Percentiles rank a stretch among this genome's conserved stretches.
Conservation (phyloP, 2,113 vertebrate genomes). For the Gymnorhina tibicen region DNA sequence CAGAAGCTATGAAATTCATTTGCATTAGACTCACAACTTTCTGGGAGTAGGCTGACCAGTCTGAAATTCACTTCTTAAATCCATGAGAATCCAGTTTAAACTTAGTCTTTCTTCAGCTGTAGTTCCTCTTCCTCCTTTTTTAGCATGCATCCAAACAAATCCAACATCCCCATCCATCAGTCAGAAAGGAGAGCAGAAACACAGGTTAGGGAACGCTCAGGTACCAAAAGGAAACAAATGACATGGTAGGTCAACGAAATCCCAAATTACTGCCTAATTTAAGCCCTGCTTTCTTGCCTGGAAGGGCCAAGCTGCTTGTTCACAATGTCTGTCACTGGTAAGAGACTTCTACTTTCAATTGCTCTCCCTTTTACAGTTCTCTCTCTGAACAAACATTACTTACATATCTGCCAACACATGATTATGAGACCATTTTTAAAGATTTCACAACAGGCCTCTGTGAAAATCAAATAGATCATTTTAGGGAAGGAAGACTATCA, state of each 20-base stretch:
- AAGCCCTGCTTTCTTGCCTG: not conserved
- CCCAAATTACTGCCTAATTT: not conserved
- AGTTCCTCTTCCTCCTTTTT: not conserved
- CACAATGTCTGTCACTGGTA: not conserved
- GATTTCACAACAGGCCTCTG: not conserved
- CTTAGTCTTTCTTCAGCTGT: not conserved
- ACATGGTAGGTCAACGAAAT: not conserved
- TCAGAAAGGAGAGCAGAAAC: not conserved
- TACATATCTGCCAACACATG: not conserved
- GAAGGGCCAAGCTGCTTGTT: not conserved
- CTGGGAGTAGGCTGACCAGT: not conserved
- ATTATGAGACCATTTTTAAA: not conserved
- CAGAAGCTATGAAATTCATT: not conserved
- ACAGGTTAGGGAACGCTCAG: not conserved
- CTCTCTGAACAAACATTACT: not conserved
- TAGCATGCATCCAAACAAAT: not conserved
- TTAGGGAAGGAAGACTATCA: not conserved
- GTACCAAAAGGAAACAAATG: not conserved
- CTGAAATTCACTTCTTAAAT: constrained; percentile 3
- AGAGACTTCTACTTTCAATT: not conserved
- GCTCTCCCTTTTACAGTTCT: not conserved
- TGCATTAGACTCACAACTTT: not conserved
- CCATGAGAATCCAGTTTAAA: not conserved
- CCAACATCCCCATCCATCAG: not conserved
- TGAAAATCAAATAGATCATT: not conserved